Base-by-base conservation (phyloP, 2,888 invertebrate species). In the Sarcophaga subvicina region DNA sequence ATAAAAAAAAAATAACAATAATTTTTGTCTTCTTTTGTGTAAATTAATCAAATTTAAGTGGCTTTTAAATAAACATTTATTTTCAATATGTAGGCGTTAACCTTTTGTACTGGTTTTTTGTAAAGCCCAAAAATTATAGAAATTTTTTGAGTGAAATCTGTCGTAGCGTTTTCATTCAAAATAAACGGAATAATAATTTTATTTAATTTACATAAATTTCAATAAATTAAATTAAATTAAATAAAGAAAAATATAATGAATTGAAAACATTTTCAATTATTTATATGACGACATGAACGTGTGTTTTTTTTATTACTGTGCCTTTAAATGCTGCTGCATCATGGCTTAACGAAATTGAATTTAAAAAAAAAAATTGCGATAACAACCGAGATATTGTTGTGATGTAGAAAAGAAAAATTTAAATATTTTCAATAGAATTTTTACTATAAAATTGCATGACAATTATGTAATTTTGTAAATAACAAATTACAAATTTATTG, bases 201-300 rank as follows among this genome's bases (percentile, higher is more conserved):
- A 78, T 14, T 54, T 17, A 69, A 83, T 78, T 63, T 73, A 45
- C 63, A 79, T 79, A 67, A 83, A 78, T 83, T 78, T 73, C 20
- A 83, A 73, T 72, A 27, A 54, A 70, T n/a, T 70, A 76, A 25
- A 60, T 8, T 77, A 60, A 25, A 62, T 54, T 54, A 54, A 54
- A 54, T 14, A 14, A 54, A 54, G 12, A 54, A 54, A 54, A 54
- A 14, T 54, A 17, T 3, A 14, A 17, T 54, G 2, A 37, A 37
- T 47, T 67, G 20, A 45, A 67, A 67, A 67, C 45, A 4, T 37
- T 67, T n/a, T 37, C n/a, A 67, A 67, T 67, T 67, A 45, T 67
- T 67, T 67, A 45, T 67, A 37, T 54, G 17, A 12, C 17, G 54
- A 17, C 17, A 54, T 54, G 12, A 54, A 54, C 4, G 17, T 54